Evolutionary conservation across 2,888 invertebrate species (phyloP), one percentile per base, ranked within the genome.

Genomic region (Agrochola lychnidis): DNA sequence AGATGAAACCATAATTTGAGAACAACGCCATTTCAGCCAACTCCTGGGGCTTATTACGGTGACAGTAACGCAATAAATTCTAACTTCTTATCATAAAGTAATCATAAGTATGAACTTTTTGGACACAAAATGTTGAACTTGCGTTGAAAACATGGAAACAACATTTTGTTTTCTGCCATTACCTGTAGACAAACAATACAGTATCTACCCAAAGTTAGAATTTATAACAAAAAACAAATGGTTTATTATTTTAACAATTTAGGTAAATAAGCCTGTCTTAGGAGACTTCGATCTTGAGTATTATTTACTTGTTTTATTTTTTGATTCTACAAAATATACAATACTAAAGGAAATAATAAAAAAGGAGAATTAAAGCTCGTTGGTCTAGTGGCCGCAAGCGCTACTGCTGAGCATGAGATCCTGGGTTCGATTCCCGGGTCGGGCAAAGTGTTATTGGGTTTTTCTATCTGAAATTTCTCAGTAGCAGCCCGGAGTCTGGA

Each of bases 121-220:
- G 4, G 70, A 76, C 42, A 22, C 22, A 7, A 61, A 61, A 69
- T 45, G 36, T 45, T 40, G 61, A 79, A 78, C 5, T 45, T 77
- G 3, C 19, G n/a, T 19, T 51, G 19, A 19, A 42, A 67, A 51
- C 59, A 59, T 59, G 30, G 30, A 59, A 30, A 30, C 30, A 30
- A 16, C 25, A 7, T 30, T 59, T 59, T 30, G 7, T 30, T 16
- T 30, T 30, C 16, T 30, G 30, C 25, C 25, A 59, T 59, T 59
- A 57, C 7, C 16, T 25, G 25, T 14, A 25, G 25, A 57, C 12
- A 0, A 4, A 1, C 12, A n/a, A n/a, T 0, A 9, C 19, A n/a
- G n/a, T 56, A 56, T 25, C 25, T 14, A 56, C 0, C 4, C 56
- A 14, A 5, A 57, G 25, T 4, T 14, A 5, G 56, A n/a, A 56